These are phyloP conservation scores for Glyptemys insculpta DNA, from an alignment of 2,797 vertebrate species.

Conservation along the genomic window DNA sequence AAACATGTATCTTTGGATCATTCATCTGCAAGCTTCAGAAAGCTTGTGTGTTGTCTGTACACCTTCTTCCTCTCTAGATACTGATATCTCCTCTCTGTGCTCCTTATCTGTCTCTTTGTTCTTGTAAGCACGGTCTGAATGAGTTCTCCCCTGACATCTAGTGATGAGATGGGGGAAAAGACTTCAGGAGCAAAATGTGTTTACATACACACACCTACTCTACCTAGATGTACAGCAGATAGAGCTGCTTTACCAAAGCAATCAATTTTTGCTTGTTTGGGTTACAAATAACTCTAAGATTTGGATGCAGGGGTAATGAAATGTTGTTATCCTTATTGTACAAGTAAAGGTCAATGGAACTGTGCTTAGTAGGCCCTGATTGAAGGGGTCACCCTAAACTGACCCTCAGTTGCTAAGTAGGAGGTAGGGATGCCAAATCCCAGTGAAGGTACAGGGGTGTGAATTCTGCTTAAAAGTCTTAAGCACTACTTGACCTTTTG, in stretches of 20 bases:
- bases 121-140: background rate
- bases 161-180: background rate
- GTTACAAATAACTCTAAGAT: background rate
- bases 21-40: background rate
- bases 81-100: background rate
- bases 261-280: background rate
- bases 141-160: background rate
- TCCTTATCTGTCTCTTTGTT: background rate
- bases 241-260: background rate
- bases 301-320: background rate
- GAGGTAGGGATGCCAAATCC: background rate
- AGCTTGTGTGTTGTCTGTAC: background rate
- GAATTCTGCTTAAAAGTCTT: background rate
- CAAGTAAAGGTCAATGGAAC: background rate
- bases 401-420: background rate
- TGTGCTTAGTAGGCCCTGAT: background rate
- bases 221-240: background rate
- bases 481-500: background rate
- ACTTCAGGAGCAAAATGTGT: background rate
- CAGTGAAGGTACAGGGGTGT: background rate
- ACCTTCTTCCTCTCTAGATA: background rate
- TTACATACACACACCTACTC: background rate
- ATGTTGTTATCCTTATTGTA: background rate
- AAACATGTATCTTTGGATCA: background rate
- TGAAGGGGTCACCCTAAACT: background rate